Evolutionary conservation across 2,797 vertebrate species (phyloP), one percentile per base, ranked within the genome.

Genomic region (Halcyon smyrnensis): DNA sequence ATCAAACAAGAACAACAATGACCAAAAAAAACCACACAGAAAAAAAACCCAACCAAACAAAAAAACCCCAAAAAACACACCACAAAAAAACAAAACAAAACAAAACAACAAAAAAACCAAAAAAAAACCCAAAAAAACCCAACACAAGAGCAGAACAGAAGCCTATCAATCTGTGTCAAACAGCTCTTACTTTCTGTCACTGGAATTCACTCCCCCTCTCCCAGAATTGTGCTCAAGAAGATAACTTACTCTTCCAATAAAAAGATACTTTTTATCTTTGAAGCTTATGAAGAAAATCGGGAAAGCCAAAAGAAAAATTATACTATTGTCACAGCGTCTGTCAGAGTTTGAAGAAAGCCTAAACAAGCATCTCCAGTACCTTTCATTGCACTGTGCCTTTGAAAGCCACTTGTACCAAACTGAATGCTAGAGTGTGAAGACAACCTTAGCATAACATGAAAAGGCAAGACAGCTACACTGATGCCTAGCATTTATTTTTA

Each of bases 261-360:
- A 80, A 74, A 89, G 6, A 74, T 12, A 34, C 3, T n/a, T 76
- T 89, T 43, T 48, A 30, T 50, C 67, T 87, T 87, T 63, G 30
- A 93, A 89, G 37, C 34, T 83, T 90, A 62, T 23, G 12, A 14
- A 86, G 12, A 75, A 93, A 93, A 93, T 65, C n/a, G 62, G 36
- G 50, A 95, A 94, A 93, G 16, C 37, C n/a, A 63, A 59, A 86
- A 9, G 7, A 77, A 77, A 80, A 56, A 64, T 37, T 71, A 54
- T 78, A 62, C 56, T 74, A 68, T 54, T 93, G 51, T 67, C 60
- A 84, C 3, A 2, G n/a, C 18, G 68, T n/a, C 53, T 75, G 57
- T 41, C 87, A 87, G 45, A 93, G 59, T 80, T 41, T 59, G 41
- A 93, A 92, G 84, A 93, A 71, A 84, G 46, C 39, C 85, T 89